These are phyloP conservation scores for Thymelicus sylvestris DNA, from an alignment of 2,888 invertebrate species.

Conservation along the genomic window DNA sequence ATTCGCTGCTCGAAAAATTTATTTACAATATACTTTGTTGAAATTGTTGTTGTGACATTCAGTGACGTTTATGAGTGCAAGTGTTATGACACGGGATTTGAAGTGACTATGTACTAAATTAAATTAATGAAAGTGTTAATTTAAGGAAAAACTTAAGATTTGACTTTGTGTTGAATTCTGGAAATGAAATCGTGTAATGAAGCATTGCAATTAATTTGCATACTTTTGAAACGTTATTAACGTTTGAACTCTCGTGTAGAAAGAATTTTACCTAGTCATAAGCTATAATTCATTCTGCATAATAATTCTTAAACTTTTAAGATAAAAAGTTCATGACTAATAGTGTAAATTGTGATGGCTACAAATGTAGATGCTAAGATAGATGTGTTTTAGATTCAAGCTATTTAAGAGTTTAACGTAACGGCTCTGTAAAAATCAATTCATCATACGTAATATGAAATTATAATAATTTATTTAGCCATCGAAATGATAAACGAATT, in stretches of 20 bases:
- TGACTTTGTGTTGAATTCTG: constrained; percentile 26
- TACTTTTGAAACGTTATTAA: constrained; percentile 51
- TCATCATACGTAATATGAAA: constrained; percentile 32
- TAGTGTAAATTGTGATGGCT: constrained; percentile 69
- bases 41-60: constrained; percentile 72
- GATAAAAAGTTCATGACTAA: constrained; percentile 58
- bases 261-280: constrained; percentile 82
- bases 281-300: constrained; percentile 75
- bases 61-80: constrained; percentile 65
- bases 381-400: constrained; percentile 48
- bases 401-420: constrained; percentile 38
- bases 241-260: constrained; percentile 67
- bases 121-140: constrained; percentile 39
- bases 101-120: constrained; percentile 38
- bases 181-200: constrained; percentile 16
- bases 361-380: constrained; percentile 50
- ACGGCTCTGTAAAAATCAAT: constrained; percentile 25
- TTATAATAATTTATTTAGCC: constrained; percentile 47
- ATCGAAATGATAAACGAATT: constrained; percentile 71
- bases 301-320: constrained; percentile 67
- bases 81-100: constrained; percentile 53
- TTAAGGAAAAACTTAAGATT: constrained; percentile 42
- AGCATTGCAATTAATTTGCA: constrained; percentile 27
- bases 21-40: constrained; percentile 68
- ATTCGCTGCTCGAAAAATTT: constrained; percentile 85